phyloP scores from a whole-genome alignment of 1,140 invertebrate genomes.

The Diploscapter pachys region DNA sequence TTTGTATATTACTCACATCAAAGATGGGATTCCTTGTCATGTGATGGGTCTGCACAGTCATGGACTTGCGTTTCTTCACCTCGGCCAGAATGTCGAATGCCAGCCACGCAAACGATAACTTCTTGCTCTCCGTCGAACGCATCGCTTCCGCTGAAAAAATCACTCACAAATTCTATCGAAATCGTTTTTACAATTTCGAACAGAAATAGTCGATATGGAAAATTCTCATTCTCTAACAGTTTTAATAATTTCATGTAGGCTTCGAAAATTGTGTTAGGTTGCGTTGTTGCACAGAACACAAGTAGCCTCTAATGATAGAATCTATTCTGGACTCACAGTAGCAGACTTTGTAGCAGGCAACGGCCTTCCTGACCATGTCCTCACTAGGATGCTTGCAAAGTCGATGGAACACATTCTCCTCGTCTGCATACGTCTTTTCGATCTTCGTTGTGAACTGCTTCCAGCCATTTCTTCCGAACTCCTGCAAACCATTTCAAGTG shows the following conservation, averaged over 20 bases:
- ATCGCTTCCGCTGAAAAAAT: slow-evolving; percentile 13
- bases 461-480: slow-evolving; percentile 14
- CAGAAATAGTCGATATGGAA: background rate
- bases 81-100: slow-evolving; percentile 23
- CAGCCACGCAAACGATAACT: slow-evolving; percentile 26
- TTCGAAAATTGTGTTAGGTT: background rate
- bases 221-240: background rate
- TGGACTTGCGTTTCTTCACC: background rate
- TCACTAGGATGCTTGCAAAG: background rate
- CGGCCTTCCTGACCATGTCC: slow-evolving; percentile 26
- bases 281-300: background rate
- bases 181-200: background rate
- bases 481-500: background rate
- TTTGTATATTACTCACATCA: background rate
- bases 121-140: background rate
- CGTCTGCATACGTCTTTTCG: background rate
- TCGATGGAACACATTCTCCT: slow-evolving; percentile 2
- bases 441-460: background rate
- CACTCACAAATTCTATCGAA: background rate
- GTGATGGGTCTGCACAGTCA: background rate
- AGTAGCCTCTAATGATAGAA: background rate
- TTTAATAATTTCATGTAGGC: background rate
- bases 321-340: slow-evolving; percentile 13
- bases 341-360: slow-evolving; percentile 31
- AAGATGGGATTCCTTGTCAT: slow-evolving; percentile 9